phyloP scores from a whole-genome alignment of 2,888 invertebrate species.

The Platycheirus rosarum region DNA sequence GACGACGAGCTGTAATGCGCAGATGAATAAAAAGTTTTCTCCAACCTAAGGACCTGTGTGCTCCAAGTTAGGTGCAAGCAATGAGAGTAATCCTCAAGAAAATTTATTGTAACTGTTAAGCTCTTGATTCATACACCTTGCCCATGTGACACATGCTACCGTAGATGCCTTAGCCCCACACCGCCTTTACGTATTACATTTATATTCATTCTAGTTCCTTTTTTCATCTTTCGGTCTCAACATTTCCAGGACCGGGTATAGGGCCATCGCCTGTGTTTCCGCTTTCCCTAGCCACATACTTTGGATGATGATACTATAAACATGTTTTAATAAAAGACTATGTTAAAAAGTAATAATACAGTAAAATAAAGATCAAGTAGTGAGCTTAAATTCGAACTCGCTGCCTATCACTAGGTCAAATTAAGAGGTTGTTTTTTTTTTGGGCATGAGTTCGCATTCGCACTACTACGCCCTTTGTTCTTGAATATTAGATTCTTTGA shows the following conservation, averaged over 20 bases:
- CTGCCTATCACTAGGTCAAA: too few species aligned
- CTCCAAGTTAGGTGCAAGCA: conserved; percentile 43
- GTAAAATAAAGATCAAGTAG: background rate
- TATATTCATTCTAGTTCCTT: conserved; percentile 15
- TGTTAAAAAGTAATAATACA: conserved; percentile 9
- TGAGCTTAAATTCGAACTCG: too few species aligned
- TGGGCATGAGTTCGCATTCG: conserved; percentile 35
- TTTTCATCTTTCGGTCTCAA: conserved; percentile 5
- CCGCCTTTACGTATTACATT: conserved; percentile 34
- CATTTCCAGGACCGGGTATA: too few species aligned
- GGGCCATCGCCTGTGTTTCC: conserved; percentile 36
- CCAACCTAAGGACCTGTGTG: conserved; percentile 35
- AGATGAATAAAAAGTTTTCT: conserved; percentile 29
- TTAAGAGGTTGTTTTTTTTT: too few species aligned
- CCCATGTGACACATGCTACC: conserved; percentile 59
- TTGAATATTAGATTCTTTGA: too few species aligned
- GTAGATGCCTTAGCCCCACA: background rate
- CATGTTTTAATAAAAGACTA: conserved; percentile 7
- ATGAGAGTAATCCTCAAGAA: conserved; percentile 64
- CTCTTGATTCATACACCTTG: conserved; percentile 69
- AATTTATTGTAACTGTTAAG: conserved; percentile 70
- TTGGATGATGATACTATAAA: conserved; percentile 4
- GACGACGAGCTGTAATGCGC: conserved; percentile 11
- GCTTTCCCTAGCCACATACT: background rate
- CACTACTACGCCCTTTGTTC: too few species aligned